Evolutionary conservation across 2,797 vertebrate genomes (phyloP).

Genomic region (Fistularia tabacaria): DNA sequence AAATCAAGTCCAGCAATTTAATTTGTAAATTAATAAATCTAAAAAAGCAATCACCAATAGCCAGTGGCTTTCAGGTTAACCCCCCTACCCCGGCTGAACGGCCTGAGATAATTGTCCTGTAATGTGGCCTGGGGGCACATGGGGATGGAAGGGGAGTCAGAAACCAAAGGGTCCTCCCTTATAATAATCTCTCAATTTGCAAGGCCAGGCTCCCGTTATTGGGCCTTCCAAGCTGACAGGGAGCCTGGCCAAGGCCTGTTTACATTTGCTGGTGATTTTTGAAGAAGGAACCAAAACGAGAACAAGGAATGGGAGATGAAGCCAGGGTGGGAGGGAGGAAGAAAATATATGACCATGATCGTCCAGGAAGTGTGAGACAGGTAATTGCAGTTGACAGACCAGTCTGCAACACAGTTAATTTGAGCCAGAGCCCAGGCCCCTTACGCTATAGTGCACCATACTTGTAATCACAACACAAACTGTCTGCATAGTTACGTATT

Average conservation of each 20-base stretch:
- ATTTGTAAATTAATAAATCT: slow-evolving; percentile 72
- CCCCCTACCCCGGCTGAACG: slow-evolving; percentile 46
- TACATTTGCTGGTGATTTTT: slow-evolving; percentile 66
- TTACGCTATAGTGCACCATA: slow-evolving; percentile 80
- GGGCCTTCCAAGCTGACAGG: slow-evolving; percentile 65
- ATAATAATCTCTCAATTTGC: slow-evolving; percentile 67
- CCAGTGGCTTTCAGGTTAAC: slow-evolving; percentile 62
- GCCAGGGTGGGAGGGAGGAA: slow-evolving; percentile 55
- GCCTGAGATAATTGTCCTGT: slow-evolving; percentile 64
- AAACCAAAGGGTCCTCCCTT: slow-evolving; percentile 47
- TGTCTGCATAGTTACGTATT: slow-evolving; percentile 62
- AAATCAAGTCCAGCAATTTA: slow-evolving; percentile 54
- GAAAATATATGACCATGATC: slow-evolving; percentile 69
- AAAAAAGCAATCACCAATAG: slow-evolving; percentile 61
- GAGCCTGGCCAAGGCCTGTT: slow-evolving; percentile 63
- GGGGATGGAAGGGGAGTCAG: slow-evolving; percentile 30
- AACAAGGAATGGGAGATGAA: slow-evolving; percentile 38
- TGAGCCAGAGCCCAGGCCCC: slow-evolving; percentile 88
- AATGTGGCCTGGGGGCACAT: slow-evolving; percentile 60
- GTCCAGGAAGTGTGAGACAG: slow-evolving; percentile 81
- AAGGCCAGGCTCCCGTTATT: slow-evolving; percentile 69
- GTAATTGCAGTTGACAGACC: slow-evolving; percentile 89
- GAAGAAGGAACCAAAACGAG: slow-evolving; percentile 41
- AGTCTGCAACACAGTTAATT: slow-evolving; percentile 91
- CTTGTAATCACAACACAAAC: slow-evolving; percentile 78